Evolutionary conservation across 2,113 vertebrate genomes (phyloP).

Genomic region (Chauna torquata): DNA sequence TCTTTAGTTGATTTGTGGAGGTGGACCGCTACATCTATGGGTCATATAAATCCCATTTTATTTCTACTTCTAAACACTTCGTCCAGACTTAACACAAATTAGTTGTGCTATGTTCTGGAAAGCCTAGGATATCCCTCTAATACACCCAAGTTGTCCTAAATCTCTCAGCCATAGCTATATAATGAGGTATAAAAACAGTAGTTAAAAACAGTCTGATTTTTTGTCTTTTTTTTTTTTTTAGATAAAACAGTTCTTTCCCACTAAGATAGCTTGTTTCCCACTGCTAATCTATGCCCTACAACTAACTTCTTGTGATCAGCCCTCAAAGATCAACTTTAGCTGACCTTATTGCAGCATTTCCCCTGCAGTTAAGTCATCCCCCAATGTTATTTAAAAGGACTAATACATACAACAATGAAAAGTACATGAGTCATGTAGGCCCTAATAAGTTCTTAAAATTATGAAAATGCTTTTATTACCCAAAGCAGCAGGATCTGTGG

Average conservation of each 20-base stretch:
- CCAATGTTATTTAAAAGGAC: background rate
- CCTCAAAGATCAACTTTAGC: background rate
- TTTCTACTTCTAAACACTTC: background rate
- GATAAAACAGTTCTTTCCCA: background rate
- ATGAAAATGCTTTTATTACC: background rate
- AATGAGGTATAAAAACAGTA: too few relatives aligned
- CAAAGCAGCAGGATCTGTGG: background rate
- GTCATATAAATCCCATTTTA: background rate
- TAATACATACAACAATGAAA: background rate
- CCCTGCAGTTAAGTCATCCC: background rate
- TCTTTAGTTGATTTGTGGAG: background rate
- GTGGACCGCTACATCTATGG: background rate
- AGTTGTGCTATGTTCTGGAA: fast-evolving
- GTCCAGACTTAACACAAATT: background rate
- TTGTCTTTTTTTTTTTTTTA: background rate
- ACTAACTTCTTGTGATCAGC: background rate
- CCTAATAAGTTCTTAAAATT: background rate
- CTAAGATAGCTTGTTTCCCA: background rate
- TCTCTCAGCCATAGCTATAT: background rate
- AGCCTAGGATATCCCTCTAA: background rate
- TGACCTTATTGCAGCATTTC: background rate
- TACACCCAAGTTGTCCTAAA: background rate
- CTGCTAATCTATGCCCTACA: background rate
- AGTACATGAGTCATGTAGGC: background rate
- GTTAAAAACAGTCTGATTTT: background rate